Conservation (phyloP, 1,140 invertebrate species). For the Drosophila lacteicornis region DNA sequence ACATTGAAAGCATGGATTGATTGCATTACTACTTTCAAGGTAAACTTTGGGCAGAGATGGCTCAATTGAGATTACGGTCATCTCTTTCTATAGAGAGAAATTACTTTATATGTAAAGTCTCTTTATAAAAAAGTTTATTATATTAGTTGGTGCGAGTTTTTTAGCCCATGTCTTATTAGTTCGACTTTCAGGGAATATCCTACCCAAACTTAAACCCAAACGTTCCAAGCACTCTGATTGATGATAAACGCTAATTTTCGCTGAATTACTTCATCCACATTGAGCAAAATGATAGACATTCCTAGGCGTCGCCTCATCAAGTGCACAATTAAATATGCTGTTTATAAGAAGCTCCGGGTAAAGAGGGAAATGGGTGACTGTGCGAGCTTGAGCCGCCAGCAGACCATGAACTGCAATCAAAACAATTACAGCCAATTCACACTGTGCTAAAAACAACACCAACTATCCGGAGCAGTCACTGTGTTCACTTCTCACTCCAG, state of each 20-base stretch:
- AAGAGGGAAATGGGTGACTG: conserved; percentile 3
- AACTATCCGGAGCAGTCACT: conserved; percentile 27
- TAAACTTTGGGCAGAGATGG: background rate
- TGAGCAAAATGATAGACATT: conserved; percentile 38
- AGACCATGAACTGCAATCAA: conserved; percentile 80
- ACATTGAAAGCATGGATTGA: conserved; percentile 6
- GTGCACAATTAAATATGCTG: conserved; percentile 64
- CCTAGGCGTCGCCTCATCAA: conserved; percentile 25
- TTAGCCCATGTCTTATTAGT: background rate
- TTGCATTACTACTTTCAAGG: background rate
- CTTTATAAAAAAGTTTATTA: no score
- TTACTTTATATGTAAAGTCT: background rate
- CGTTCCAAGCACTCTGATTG: conserved; percentile 1
- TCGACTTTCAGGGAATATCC: background rate
- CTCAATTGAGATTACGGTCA: no score
- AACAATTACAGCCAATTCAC: conserved; percentile 82
- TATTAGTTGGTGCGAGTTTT: no score
- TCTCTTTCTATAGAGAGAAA: background rate
- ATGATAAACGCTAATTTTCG: conserved; percentile 33
- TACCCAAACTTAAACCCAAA: background rate
- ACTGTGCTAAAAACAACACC: conserved; percentile 65
- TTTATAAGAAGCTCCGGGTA: conserved; percentile 42
- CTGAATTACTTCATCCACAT: conserved; percentile 50
- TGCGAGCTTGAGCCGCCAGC: conserved; percentile 22
- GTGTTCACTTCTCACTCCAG: conserved; percentile 16